These are phyloP conservation scores for Notarius quadriscutis DNA, from an alignment of 2,113 vertebrate genomes.

Conservation along the genomic window DNA sequence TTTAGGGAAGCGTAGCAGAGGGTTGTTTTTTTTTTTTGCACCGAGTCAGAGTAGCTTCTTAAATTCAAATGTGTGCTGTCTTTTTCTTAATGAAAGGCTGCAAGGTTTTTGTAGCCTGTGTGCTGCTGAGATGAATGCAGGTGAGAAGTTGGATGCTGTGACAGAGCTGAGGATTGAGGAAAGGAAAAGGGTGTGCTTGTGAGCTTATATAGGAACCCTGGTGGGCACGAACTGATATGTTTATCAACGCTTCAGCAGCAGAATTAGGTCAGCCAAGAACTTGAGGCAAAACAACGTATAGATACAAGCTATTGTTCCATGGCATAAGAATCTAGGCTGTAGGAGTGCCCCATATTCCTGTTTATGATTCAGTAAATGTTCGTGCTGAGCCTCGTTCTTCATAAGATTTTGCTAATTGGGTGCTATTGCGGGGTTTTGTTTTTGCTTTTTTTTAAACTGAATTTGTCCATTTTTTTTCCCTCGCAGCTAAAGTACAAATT, in stretches of 20 bases:
- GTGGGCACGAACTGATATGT: slow-evolving; percentile 39
- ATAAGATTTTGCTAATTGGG: slow-evolving; percentile 4
- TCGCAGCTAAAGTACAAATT: not conserved
- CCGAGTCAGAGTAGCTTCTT: not conserved
- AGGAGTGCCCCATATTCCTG: not conserved
- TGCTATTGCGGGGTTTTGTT: not conserved
- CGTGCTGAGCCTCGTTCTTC: not conserved
- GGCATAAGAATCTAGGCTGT: slow-evolving; percentile 25
- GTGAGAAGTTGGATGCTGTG: slow-evolving; percentile 19
- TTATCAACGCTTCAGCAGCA: slow-evolving; percentile 46
- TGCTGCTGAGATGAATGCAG: slow-evolving; percentile 15
- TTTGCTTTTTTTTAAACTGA: not conserved
- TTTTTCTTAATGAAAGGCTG: slow-evolving; percentile 17
- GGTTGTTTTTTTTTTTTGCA: not conserved
- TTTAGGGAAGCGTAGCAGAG: not conserved
- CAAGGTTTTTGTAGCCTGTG: not conserved
- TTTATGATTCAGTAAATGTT: not conserved
- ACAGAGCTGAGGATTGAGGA: slow-evolving; percentile 22
- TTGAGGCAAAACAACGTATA: slow-evolving; percentile 43
- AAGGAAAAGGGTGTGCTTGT: not conserved
- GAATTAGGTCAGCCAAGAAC: slow-evolving; percentile 52
- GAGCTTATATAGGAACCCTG: slow-evolving; percentile 15
- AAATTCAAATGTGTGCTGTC: slow-evolving; percentile 11
- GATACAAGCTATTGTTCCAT: slow-evolving; percentile 30
- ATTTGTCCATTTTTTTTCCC: not conserved